A percentile compares a stretch with the other conserved stretches of the same genome.
Evolutionary conservation across 2,888 invertebrate species (phyloP).

Genomic region (Chironomus tentans): DNA sequence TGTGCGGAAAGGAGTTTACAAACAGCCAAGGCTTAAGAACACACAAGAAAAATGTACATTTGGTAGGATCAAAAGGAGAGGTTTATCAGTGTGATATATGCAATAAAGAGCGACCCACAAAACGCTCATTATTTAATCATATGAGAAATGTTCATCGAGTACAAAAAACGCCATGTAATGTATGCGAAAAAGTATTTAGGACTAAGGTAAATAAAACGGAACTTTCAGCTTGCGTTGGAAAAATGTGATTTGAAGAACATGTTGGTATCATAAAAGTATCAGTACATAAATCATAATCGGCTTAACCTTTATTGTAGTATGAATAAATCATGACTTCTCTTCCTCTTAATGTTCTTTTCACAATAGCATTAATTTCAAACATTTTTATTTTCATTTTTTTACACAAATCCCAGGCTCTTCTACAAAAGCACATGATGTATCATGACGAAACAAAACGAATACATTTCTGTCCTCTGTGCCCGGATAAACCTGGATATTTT

Average conservation of each 20-base stretch:
- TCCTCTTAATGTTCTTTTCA: no score
- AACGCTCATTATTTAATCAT: slow-evolving; percentile 2
- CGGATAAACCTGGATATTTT: not conserved
- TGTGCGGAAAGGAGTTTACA: not conserved
- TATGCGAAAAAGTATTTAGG: not conserved
- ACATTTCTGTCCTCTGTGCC: slow-evolving; percentile 4
- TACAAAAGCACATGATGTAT: slow-evolving; percentile 15
- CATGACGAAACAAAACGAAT: slow-evolving; percentile 1
- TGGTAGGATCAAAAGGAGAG: not conserved
- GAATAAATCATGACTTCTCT: no score
- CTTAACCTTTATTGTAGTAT: no score
- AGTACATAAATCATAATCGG: not conserved
- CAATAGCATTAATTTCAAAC: no score
- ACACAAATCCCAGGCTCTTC: not conserved
- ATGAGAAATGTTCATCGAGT: slow-evolving; percentile 15
- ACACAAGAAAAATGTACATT: not conserved
- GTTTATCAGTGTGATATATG: slow-evolving; percentile 5
- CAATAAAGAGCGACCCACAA: not conserved
- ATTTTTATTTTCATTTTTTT: not conserved
- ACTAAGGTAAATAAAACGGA: not conserved
- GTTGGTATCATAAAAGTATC: not conserved
- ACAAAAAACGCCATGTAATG: not conserved
- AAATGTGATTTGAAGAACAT: no score
- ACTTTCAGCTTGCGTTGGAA: no score
- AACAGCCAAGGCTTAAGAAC: not conserved